A percentile compares a stretch with the other conserved stretches of the same genome.
Evolutionary conservation across 1,140 invertebrate species (phyloP).

Genomic region (Pseudobourletiella spinata): DNA sequence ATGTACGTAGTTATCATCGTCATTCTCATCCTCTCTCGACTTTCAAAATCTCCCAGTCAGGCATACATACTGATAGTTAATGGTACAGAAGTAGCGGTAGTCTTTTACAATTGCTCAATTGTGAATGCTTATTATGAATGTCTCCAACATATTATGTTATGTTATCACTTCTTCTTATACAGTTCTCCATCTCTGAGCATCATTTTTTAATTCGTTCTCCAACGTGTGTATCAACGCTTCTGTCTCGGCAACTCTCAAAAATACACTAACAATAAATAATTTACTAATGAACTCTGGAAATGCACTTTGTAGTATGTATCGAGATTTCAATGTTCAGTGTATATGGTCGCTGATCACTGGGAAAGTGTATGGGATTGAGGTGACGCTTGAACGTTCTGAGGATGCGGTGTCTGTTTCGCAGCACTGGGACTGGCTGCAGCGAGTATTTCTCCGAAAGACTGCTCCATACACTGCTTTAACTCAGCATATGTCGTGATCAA

Average conservation of each 20-base stretch:
- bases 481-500: slow-evolving; percentile 90
- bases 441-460: slow-evolving; percentile 76
- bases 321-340: neutral
- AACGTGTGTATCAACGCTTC: too few species aligned
- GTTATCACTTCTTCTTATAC: too few species aligned
- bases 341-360: too few species aligned
- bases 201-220: too few species aligned
- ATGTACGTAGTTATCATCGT: neutral
- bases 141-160: too few species aligned
- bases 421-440: neutral
- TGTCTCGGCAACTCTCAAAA: neutral
- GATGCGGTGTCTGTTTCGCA: neutral
- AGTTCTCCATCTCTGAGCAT: too few species aligned
- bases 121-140: neutral
- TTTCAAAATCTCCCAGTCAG: neutral
- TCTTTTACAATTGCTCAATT: neutral
- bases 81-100: too few species aligned
- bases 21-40: neutral
- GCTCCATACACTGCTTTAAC: slow-evolving; percentile 86
- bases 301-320: neutral
- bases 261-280: neutral
- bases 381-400: neutral
- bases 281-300: neutral
- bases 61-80: too few species aligned
- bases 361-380: neutral